Evolutionary conservation across 2,797 vertebrate genomes (phyloP).

Genomic region (Lagocephalus sceleratus): DNA sequence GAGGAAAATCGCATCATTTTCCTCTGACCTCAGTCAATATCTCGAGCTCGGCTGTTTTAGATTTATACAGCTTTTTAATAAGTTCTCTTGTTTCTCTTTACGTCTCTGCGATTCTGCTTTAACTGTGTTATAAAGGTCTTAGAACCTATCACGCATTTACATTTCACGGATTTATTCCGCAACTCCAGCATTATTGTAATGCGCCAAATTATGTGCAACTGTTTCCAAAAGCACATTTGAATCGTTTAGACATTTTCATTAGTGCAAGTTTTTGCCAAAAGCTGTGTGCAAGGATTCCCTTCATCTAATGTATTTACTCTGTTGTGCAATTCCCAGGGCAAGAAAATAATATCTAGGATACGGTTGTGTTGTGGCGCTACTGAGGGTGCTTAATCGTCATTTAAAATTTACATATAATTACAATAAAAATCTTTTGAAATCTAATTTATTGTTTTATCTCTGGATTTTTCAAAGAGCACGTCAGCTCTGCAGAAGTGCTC

Average conservation of each 20-base stretch:
- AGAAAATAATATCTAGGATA: conserved; percentile 1
- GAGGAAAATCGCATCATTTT: too few species aligned
- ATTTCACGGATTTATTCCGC: too few species aligned
- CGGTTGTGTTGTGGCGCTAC: background rate
- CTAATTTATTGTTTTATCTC: too few species aligned
- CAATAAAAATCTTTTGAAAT: too few species aligned
- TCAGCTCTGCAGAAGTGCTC: too few species aligned
- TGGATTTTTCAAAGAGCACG: too few species aligned
- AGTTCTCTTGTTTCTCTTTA: background rate
- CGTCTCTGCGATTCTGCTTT: background rate
- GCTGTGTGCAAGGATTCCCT: conserved; percentile 7
- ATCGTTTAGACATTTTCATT: conserved; percentile 19
- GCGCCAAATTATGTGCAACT: conserved; percentile 18
- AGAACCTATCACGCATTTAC: background rate
- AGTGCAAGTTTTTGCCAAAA: conserved; percentile 46
- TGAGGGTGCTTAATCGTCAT: background rate
- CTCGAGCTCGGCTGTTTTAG: too few species aligned
- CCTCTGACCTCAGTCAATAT: too few species aligned
- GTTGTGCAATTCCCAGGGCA: background rate
- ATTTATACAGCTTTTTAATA: too few species aligned
- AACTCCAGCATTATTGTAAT: too few species aligned
- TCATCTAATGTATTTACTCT: background rate
- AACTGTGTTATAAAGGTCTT: background rate
- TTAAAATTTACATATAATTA: background rate
- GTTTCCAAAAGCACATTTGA: conserved; percentile 38